phyloP scores from a whole-genome alignment of 2,113 vertebrate genomes.

The Capreolus pygargus region DNA sequence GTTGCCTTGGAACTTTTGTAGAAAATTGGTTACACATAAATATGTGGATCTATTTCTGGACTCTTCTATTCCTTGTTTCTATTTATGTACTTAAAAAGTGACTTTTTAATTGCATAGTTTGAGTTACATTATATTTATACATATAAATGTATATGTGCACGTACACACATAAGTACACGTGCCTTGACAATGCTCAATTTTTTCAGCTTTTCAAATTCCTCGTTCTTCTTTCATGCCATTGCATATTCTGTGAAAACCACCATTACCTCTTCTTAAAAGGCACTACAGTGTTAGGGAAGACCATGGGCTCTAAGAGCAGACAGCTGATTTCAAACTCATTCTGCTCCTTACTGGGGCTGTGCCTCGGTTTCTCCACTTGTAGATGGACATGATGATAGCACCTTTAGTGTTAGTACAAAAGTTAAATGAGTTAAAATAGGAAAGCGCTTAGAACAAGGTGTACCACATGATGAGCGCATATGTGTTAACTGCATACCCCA shows the following conservation, averaged over 20 bases:
- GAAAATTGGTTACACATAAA: background rate
- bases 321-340: background rate
- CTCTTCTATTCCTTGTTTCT: background rate
- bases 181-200: background rate
- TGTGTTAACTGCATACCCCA: background rate
- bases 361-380: background rate
- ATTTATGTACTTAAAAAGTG: background rate
- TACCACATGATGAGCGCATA: background rate
- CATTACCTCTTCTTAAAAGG: background rate
- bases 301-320: background rate
- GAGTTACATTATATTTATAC: background rate
- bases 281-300: background rate
- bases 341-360: background rate
- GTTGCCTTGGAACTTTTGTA: background rate
- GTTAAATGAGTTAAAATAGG: background rate
- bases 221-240: background rate
- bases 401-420: background rate
- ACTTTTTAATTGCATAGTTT: background rate
- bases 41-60: background rate
- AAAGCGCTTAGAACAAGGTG: background rate
- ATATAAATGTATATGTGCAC: background rate
- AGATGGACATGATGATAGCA: background rate
- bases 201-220: background rate
- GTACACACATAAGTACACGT: background rate
- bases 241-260: background rate